Percentiles rank a stretch among this genome's conserved stretches.
phyloP scores from a whole-genome alignment of 2,888 invertebrate species.

The Agapetus fuscipes region DNA sequence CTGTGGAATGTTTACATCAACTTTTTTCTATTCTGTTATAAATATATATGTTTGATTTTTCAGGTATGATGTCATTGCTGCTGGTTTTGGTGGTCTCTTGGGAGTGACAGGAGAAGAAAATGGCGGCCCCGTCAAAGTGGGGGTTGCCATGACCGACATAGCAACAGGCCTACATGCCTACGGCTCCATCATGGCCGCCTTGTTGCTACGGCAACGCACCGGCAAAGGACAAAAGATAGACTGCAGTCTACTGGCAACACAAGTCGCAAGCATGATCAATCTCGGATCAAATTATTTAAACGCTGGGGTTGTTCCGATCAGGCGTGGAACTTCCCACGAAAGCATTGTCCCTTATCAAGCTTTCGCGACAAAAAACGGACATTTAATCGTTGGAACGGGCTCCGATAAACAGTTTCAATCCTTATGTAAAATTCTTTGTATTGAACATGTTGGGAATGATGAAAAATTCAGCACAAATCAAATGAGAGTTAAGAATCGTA shows the following conservation, averaged over 20 bases:
- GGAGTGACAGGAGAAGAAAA: slow-evolving; percentile 79
- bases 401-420: slow-evolving; percentile 72
- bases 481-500: slow-evolving; percentile 65
- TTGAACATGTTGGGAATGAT: slow-evolving; percentile 51
- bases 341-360: slow-evolving; percentile 93
- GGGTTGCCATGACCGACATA: slow-evolving; percentile 87
- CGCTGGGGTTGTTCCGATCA: slow-evolving; percentile 61
- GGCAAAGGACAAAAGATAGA: slow-evolving; percentile 87
- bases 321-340: slow-evolving; percentile 90
- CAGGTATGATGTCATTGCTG: slow-evolving; percentile 87
- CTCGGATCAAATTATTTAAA: slow-evolving; percentile 87
- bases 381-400: slow-evolving; percentile 79
- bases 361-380: slow-evolving; percentile 73
- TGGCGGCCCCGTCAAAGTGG: slow-evolving; percentile 83
- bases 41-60: slow-evolving; percentile 24
- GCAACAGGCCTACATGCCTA: slow-evolving; percentile 92
- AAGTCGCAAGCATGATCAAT: slow-evolving; percentile 81
- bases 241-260: slow-evolving; percentile 87
- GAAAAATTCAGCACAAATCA: slow-evolving; percentile 62
- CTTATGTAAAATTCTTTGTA: slow-evolving; percentile 55
- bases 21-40: too few relatives aligned
- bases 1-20: not conserved
- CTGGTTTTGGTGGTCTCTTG: slow-evolving; percentile 83
- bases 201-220: slow-evolving; percentile 66
- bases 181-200: slow-evolving; percentile 87